Evolutionary conservation across 2,797 vertebrate genomes (phyloP), one percentile per base, ranked within the genome.

Genomic region (Neosalanx taihuensis): DNA sequence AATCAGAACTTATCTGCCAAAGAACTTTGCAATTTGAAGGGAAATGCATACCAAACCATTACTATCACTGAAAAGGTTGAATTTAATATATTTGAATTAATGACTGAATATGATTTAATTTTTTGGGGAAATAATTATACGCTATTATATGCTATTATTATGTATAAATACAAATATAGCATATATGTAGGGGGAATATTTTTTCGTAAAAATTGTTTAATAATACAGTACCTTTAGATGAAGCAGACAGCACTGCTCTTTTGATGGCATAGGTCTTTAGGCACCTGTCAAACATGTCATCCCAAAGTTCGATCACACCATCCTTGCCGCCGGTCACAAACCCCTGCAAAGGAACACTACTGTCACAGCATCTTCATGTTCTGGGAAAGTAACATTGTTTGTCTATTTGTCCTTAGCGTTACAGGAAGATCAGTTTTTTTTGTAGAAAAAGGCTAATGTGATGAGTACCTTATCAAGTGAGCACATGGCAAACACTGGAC

Each of bases 221-320:
- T 13, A 46, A 12, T n/a, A 17, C 51, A 56, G 17, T 30, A 67
- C 65, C 65, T 96, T 99, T 98, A 23, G 97, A 99, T 18, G 92
- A 91, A 0, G 97, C 88, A 1, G 96, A 96, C 53, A 99, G 85
- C 0, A 93, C 91, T 0, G 95, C 88, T 89, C 97, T 95, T 90
- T 99, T 99, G 88, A 99, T 97, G 86, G 97, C 95, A 0, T 98
- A 99, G 0, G 95, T 99, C 92, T 99, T 99, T 91, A 99, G 78
- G 85, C 97, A 99, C 74, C 96, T 91, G 80, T 99, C 97, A 78
- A 99, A 99, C 93, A 95, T 96, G 81, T 98, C 97, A 75, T 99
- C 97, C 97, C 97, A 99, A 49, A 99, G 94, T 62, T 96, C 97
- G 82, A 99, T 96, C 1, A 98, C 89, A 56, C 97, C 97, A 12